Base-by-base conservation (phyloP, 2,888 invertebrate species). In the Zygaena filipendulae region DNA sequence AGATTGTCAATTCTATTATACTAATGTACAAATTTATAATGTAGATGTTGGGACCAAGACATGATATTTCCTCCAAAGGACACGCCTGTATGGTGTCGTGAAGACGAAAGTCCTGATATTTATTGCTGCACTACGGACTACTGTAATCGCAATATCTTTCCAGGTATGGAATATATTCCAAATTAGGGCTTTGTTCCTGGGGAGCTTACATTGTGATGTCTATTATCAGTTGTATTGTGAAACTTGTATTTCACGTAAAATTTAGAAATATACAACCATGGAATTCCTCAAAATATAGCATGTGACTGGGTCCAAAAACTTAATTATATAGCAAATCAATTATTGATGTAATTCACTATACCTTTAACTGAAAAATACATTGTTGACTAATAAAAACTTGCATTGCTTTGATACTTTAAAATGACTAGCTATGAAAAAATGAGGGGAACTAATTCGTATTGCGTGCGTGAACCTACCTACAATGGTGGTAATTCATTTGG, bases 71-170 rank as follows among this genome's bases (percentile, higher is more conserved):
- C 85, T 49, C 84, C 84, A 42, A 82, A 82, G 54, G 75, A 68
- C 59, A 68, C 67, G 64, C 84, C 85, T 41, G 71, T 83, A 51
- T 83, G 83, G 83, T 86, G 86, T 74, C 81, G 83, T 49, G 70
- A 71, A 42, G 52, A 57, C 35, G 63, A 68, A 43, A 52, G 52
- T 29, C 53, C 59, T 38, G 66, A 61, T 52, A 66, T 79, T 41
- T 55, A 57, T 46, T 90, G 89, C 85, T 90, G 89, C 79, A 63
- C 81, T 52, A 77, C 81, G 64, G 87, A 88, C 82, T 86, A 81
- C 82, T 91, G 90, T 85, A 90, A 87, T 59, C 62, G 59, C 54
- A 49, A 54, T 52, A 43, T 59, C 48, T 16, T 59, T 50, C 43
- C 62, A 70, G 75, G 75, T 75, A 74, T 59, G 59, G 63, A 58